Conservation (phyloP, 2,888 invertebrate genomes). For the Pyrochroa serraticornis region DNA sequence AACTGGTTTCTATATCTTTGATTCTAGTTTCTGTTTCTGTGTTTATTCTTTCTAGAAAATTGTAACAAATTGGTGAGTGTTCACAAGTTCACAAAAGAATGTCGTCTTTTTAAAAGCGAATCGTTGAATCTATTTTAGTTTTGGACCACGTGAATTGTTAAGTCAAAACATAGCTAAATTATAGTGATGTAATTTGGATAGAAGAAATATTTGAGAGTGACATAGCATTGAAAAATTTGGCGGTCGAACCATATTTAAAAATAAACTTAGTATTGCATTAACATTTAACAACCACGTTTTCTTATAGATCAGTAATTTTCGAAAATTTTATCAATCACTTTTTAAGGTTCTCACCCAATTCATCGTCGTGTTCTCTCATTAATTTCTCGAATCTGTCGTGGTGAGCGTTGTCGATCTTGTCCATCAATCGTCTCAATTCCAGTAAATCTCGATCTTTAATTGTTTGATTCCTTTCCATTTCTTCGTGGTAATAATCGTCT, state of each 20-base stretch:
- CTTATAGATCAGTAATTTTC: no score
- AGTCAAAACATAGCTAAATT: background rate
- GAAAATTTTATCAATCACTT: slow-evolving; percentile 1
- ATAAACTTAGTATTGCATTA: background rate
- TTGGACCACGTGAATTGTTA: background rate
- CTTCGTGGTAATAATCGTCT: slow-evolving; percentile 62
- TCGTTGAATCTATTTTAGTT: slow-evolving; percentile 1
- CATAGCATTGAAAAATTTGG: background rate
- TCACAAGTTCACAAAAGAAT: background rate
- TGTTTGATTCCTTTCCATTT: slow-evolving; percentile 66
- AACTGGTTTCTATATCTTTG: slow-evolving; percentile 55
- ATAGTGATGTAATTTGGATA: background rate
- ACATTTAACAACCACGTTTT: background rate
- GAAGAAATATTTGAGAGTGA: background rate
- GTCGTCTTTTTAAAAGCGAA: slow-evolving; percentile 4
- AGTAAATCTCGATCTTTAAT: slow-evolving; percentile 72
- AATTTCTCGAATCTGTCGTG: slow-evolving; percentile 74
- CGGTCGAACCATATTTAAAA: slow-evolving; percentile 2
- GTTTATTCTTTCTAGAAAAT: slow-evolving; percentile 54
- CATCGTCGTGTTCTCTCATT: slow-evolving; percentile 67
- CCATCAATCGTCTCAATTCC: slow-evolving; percentile 72
- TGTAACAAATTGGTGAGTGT: background rate
- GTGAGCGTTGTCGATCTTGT: slow-evolving; percentile 76
- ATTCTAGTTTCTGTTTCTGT: slow-evolving; percentile 55
- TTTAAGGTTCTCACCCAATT: slow-evolving; percentile 64